These are phyloP conservation scores for Lottia scabra DNA, from an alignment of 2,888 invertebrate species.

Conservation along the genomic window DNA sequence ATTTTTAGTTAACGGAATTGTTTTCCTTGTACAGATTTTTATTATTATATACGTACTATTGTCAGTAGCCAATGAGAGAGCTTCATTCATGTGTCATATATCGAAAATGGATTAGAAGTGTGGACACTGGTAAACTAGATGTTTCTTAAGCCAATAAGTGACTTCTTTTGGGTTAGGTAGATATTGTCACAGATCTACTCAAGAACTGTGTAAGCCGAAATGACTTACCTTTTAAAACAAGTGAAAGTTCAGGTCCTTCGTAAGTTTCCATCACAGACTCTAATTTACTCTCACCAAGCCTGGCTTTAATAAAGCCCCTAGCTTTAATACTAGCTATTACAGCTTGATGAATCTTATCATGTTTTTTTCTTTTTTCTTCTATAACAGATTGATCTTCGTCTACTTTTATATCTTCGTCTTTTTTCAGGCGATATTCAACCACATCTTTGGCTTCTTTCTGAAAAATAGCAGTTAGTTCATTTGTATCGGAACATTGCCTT, in stretches of 20 bases:
- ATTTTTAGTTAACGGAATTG: too few species aligned
- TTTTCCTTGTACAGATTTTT: too few species aligned
- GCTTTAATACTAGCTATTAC: conserved; percentile 45
- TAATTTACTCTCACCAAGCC: conserved; percentile 19
- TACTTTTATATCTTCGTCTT: conserved; percentile 76
- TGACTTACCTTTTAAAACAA: conserved; percentile 54
- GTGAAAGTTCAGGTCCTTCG: conserved; percentile 44
- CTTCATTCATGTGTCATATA: too few species aligned
- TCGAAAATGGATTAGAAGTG: too few species aligned
- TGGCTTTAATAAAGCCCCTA: conserved; percentile 27
- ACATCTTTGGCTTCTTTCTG: conserved; percentile 73
- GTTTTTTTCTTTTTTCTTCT: conserved; percentile 73
- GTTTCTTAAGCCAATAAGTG: too few species aligned
- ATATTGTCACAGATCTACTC: neutral
- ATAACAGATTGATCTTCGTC: conserved; percentile 77
- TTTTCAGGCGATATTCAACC: conserved; percentile 76
- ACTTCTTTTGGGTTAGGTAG: too few species aligned
- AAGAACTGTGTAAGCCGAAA: too few species aligned
- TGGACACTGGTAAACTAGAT: too few species aligned
- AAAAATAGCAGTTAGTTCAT: conserved; percentile 21
- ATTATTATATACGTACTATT: too few species aligned
- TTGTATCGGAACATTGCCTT: too few species aligned
- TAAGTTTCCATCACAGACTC: conserved; percentile 27
- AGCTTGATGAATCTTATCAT: conserved; percentile 50
- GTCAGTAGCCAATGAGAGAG: too few species aligned